Percentiles rank a stretch among this genome's conserved stretches.
phyloP scores from a whole-genome alignment of 2,113 vertebrate genomes.

The Egretta garzetta region DNA sequence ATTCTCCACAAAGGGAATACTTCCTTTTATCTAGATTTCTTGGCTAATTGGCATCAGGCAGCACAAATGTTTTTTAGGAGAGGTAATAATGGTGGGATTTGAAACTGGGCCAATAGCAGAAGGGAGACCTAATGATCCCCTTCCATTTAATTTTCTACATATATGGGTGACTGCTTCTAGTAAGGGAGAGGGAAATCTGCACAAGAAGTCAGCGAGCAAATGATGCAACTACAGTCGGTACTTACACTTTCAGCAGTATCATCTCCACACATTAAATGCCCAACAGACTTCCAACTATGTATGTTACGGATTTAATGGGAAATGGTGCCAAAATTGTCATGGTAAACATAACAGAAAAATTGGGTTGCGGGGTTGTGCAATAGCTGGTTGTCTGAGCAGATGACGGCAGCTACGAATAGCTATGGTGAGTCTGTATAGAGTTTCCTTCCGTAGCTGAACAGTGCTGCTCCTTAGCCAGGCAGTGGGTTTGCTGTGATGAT shows the following conservation, averaged over 20 bases:
- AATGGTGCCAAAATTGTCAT: rapidly evolving
- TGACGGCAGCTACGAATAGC: background rate
- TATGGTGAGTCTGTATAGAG: background rate
- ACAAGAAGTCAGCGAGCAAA: background rate
- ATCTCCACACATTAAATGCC: background rate
- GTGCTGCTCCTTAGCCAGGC: background rate
- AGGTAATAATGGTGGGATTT: conserved; percentile 24
- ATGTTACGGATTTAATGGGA: background rate
- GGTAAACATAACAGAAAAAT: background rate
- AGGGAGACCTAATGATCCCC: conserved; percentile 27
- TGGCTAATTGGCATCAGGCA: conserved; percentile 13
- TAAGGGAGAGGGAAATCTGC: background rate
- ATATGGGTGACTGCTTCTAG: background rate
- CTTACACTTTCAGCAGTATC: background rate
- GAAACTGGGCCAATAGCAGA: conserved; percentile 35
- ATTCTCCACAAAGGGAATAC: background rate
- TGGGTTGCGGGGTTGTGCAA: background rate
- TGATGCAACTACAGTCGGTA: background rate
- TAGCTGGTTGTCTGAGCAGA: background rate
- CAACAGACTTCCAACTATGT: background rate
- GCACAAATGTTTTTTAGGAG: background rate
- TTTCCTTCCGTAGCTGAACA: background rate
- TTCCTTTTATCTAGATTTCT: conserved; percentile 5
- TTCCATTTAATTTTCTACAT: conserved; percentile 9
- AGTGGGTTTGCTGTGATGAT: background rate